These are phyloP conservation scores for Drosophila bocki DNA, from an alignment of 1,140 invertebrate species.

Conservation along the genomic window DNA sequence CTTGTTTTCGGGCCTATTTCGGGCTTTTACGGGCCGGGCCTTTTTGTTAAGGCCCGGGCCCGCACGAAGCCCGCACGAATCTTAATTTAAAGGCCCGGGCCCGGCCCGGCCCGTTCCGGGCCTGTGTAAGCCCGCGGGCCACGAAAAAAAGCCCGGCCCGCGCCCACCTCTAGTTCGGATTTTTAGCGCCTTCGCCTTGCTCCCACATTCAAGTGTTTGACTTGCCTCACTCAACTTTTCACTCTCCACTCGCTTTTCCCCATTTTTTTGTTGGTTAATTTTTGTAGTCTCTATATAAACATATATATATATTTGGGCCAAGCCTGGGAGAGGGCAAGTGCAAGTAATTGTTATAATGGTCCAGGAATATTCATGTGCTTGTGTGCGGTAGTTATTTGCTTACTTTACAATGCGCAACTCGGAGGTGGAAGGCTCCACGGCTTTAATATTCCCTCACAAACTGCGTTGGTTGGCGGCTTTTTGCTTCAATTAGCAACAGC, in stretches of 20 bases:
- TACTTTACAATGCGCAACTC: conserved; percentile 40
- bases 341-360: conserved; percentile 61
- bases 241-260: conserved; percentile 6
- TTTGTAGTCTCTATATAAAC: conserved; percentile 18
- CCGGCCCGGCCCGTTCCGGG: too few species aligned
- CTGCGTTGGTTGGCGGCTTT: conserved; percentile 26
- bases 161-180: too few species aligned
- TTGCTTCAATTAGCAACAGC: conserved; percentile 52
- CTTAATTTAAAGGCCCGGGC: too few species aligned
- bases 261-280: conserved; percentile 31
- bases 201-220: conserved; percentile 48
- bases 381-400: conserved; percentile 38
- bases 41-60: too few species aligned
- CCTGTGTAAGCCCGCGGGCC: too few species aligned
- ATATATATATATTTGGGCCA: conserved; percentile 15
- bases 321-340: conserved; percentile 34
- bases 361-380: conserved; percentile 47
- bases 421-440: conserved; percentile 16
- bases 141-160: too few species aligned
- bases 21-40: too few species aligned
- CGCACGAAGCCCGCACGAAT: too few species aligned
- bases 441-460: conserved; percentile 33
- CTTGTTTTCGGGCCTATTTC: too few species aligned
- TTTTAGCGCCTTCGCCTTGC: conserved; percentile 64
- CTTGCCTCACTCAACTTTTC: conserved; percentile 49